Evolutionary conservation across 2,888 invertebrate genomes (phyloP).

Genomic region (Tipula lateralis): DNA sequence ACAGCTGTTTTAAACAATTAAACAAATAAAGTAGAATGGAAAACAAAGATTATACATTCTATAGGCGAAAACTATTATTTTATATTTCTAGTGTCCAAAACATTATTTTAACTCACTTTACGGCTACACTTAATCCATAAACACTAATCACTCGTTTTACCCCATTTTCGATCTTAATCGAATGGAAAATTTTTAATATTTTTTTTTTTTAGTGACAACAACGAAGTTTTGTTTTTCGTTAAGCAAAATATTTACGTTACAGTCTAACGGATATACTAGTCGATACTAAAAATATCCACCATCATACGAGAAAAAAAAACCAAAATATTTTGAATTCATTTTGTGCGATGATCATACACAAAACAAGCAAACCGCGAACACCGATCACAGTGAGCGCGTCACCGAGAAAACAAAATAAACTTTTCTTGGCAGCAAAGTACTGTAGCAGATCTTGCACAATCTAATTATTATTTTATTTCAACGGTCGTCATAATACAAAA

Average conservation of each 20-base stretch:
- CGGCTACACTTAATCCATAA: background rate
- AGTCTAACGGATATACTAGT: background rate
- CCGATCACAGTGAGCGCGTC: background rate
- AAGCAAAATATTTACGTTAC: background rate
- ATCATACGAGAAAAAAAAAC: background rate
- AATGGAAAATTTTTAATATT: background rate
- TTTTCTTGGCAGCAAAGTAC: background rate
- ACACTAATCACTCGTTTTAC: background rate
- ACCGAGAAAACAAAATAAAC: background rate
- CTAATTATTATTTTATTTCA: background rate
- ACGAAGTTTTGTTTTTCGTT: background rate
- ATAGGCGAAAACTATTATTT: background rate
- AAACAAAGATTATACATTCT: background rate
- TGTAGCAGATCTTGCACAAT: background rate
- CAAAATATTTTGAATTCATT: background rate
- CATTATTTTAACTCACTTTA: background rate
- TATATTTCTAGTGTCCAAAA: background rate
- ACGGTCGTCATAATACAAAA: background rate
- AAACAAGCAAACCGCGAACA: background rate
- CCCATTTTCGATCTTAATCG: background rate
- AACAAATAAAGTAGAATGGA: background rate
- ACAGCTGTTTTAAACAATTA: background rate
- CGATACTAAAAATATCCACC: background rate
- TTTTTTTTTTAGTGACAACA: background rate
- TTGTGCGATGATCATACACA: background rate